Evolutionary conservation across 2,797 vertebrate genomes (phyloP), one percentile per base, ranked within the genome.

Genomic region (Helicolenus hilgendorfi): DNA sequence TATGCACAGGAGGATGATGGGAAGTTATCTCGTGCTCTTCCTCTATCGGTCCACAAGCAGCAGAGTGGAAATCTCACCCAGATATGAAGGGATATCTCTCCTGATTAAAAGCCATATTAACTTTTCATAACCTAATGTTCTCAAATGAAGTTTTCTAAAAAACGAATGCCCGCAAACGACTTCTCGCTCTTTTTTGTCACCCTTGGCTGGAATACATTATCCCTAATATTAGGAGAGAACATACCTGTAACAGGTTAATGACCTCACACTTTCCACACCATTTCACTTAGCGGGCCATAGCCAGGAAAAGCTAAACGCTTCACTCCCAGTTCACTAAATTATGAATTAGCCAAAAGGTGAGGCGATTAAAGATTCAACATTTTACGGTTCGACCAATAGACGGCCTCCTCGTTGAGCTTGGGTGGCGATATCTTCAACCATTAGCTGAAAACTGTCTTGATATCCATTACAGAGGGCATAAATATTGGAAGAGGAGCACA

Each of bases 211-310:
- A 87, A 90, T 64, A 94, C 92, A 94, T 96, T 93, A 96, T 95
- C 92, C 94, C 92, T 84, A 89, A 94, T 95, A 95, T 93, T 77
- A 95, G 93, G 89, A 92, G 89, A 82, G 92, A 96, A 90, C 93
- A 84, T 91, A 96, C 95, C 95, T 95, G 96, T 88, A 91, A 90
- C 95, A 96, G 95, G 95, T 96, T 96, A 96, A 97, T 96, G 96
- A 96, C 97, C 95, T 97, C 96, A 93, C 96, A 92, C 96, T 97
- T 96, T 97, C 93, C 96, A 95, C 95, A 94, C 93, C 96, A 96
- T 97, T 97, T 96, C 96, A 96, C 95, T 97, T 94, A 92, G 92
- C 94, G 82, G 94, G 83, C 90, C 92, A 86, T 92, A 83, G 84
- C 87, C 94, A 94, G 95, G 88, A 94, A 92, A 95, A 94, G 90